Evolutionary conservation across 2,797 vertebrate species (phyloP).

Genomic region (Natrix natrix): DNA sequence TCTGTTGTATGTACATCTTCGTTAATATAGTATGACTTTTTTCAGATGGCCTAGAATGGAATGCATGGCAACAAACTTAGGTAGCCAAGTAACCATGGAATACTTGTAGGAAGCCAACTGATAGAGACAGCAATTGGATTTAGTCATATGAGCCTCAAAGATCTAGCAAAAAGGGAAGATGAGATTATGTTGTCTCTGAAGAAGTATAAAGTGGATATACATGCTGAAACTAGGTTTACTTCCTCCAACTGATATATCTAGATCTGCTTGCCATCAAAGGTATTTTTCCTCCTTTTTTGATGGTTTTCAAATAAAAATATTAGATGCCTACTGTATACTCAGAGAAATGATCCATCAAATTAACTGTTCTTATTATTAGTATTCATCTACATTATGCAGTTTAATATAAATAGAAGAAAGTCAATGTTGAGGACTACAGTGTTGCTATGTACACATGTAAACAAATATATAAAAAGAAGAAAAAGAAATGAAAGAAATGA

Average conservation of each 20-base stretch:
- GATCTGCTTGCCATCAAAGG: not conserved
- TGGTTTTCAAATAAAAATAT: not conserved
- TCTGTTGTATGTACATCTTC: not conserved
- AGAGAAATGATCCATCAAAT: not conserved
- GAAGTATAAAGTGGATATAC: not conserved
- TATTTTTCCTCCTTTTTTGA: not conserved
- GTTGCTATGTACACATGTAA: not conserved
- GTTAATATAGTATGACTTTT: not conserved
- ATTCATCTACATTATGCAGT: not conserved
- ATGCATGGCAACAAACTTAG: constrained; percentile 48
- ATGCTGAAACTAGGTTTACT: not conserved
- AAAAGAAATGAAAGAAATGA: not conserved
- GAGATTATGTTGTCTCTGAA: not conserved
- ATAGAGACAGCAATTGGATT: constrained; percentile 48
- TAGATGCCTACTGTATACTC: not conserved
- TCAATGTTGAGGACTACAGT: not conserved
- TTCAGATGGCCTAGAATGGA: constrained; percentile 22
- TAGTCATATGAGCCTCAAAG: not conserved
- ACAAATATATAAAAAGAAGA: not conserved
- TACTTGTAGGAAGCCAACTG: constrained; percentile 33
- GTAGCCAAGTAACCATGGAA: constrained; percentile 69
- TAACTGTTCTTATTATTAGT: not conserved
- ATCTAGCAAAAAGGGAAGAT: not conserved
- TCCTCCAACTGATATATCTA: not conserved
- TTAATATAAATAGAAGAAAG: not conserved